A percentile compares a stretch with the other conserved stretches of the same genome.
These are phyloP conservation scores for Avahi laniger DNA, from an alignment of 2,797 vertebrate genomes.

Conservation along the genomic window DNA sequence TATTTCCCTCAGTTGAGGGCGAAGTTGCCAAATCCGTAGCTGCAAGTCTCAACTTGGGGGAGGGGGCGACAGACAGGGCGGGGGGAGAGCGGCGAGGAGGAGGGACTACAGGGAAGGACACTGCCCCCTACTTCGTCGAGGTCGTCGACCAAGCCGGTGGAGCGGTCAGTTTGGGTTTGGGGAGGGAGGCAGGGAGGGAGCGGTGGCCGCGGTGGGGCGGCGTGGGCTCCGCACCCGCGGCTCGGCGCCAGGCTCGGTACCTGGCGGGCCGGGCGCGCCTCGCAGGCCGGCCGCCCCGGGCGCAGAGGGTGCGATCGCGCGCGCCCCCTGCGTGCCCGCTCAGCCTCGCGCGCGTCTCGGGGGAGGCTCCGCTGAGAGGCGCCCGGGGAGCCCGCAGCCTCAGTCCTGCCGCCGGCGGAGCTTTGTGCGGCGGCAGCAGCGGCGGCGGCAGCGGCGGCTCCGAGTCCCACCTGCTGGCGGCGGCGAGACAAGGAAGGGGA, in stretches of 20 bases:
- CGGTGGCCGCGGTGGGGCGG: not conserved
- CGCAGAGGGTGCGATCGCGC: slow-evolving; percentile 70
- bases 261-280: slow-evolving; percentile 52
- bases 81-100: slow-evolving; percentile 39
- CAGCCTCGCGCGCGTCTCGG: slow-evolving; percentile 65
- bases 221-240: slow-evolving; percentile 58
- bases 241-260: slow-evolving; percentile 30
- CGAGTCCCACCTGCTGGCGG: slow-evolving; percentile 83
- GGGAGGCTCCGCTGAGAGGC: slow-evolving; percentile 64
- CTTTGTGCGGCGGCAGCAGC: slow-evolving; percentile 73
- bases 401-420: slow-evolving; percentile 65
- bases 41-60: slow-evolving; percentile 52
- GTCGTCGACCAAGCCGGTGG: slow-evolving; percentile 49
- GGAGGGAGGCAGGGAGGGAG: not conserved
- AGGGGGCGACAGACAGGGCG: slow-evolving; percentile 38
- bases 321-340: slow-evolving; percentile 69
- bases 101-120: slow-evolving; percentile 65
- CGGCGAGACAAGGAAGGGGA: slow-evolving; percentile 57
- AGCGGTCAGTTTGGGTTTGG: not conserved
- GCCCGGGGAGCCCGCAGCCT: slow-evolving; percentile 67
- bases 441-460: slow-evolving; percentile 53
- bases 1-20: slow-evolving; percentile 29
- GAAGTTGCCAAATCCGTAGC: slow-evolving; percentile 62
- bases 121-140: slow-evolving; percentile 67
- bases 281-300: slow-evolving; percentile 59